A percentile compares a stretch with the other conserved stretches of the same genome.
These are phyloP conservation scores for Caenorhabditis latens DNA, from an alignment of 1,140 invertebrate genomes.

Conservation along the genomic window DNA sequence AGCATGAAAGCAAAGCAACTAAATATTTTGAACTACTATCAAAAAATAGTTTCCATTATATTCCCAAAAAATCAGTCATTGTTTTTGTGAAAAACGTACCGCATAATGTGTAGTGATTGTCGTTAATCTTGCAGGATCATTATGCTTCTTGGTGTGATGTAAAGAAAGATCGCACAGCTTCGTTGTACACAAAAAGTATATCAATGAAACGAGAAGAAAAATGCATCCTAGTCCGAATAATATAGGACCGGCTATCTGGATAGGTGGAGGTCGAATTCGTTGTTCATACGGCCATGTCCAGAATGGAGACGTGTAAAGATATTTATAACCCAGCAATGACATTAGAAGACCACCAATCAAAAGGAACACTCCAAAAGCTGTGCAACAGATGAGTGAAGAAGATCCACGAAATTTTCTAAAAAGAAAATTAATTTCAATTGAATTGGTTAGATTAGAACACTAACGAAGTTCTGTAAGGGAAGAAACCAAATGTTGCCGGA, in stretches of 20 bases:
- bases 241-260: conserved; percentile 73
- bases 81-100: conserved; percentile 19
- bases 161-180: conserved; percentile 59
- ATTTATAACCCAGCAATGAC: conserved; percentile 70
- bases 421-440: conserved; percentile 26
- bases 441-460: not conserved
- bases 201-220: conserved; percentile 65
- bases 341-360: conserved; percentile 75
- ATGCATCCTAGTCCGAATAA: conserved; percentile 69
- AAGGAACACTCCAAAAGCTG: conserved; percentile 75
- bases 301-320: conserved; percentile 74
- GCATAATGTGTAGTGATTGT: conserved; percentile 62
- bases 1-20: too few species aligned
- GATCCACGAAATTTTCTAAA: conserved; percentile 77
- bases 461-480: conserved; percentile 76
- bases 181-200: conserved; percentile 69
- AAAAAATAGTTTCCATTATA: too few species aligned
- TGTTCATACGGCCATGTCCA: conserved; percentile 72
- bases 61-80: too few species aligned
- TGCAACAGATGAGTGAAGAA: conserved; percentile 73
- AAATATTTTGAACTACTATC: too few species aligned
- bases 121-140: conserved; percentile 56
- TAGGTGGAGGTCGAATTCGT: conserved; percentile 60
- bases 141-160: conserved; percentile 55
- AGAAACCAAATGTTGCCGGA: conserved; percentile 77